A percentile compares a stretch with the other conserved stretches of the same genome.
Conservation (phyloP, 2,888 invertebrate genomes). For the Lycia hirtaria region DNA sequence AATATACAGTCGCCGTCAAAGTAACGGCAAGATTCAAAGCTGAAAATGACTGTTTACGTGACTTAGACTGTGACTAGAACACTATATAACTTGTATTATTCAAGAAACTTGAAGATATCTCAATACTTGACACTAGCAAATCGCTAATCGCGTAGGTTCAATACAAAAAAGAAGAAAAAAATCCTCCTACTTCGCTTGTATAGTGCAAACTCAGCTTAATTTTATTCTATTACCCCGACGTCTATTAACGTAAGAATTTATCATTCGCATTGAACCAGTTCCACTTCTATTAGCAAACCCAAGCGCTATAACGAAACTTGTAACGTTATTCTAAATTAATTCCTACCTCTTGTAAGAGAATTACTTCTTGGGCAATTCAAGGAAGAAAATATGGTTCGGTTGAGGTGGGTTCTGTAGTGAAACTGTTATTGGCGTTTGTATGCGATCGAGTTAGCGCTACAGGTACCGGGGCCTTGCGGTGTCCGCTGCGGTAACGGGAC, state of each 20-base stretch:
- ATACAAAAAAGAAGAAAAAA: too few relatives aligned
- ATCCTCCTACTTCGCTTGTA: too few relatives aligned
- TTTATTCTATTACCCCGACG: background rate
- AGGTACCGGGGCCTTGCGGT: too few relatives aligned
- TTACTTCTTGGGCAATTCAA: background rate
- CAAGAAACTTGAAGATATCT: too few relatives aligned
- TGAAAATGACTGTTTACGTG: too few relatives aligned
- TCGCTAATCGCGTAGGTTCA: too few relatives aligned
- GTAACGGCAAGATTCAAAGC: too few relatives aligned
- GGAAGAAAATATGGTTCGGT: background rate
- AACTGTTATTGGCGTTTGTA: background rate
- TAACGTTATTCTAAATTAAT: constrained; percentile 55
- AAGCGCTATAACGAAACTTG: constrained; percentile 45
- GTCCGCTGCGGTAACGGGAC: background rate
- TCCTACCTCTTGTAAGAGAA: constrained; percentile 49
- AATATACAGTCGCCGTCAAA: too few relatives aligned
- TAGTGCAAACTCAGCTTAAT: too few relatives aligned
- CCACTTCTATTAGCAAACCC: constrained; percentile 15
- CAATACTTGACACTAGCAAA: too few relatives aligned
- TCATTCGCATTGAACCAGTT: background rate
- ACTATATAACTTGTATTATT: too few relatives aligned
- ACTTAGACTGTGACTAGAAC: too few relatives aligned
- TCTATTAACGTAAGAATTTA: constrained; percentile 3
- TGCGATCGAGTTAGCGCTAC: background rate
- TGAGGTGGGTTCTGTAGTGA: background rate